These are phyloP conservation scores for Scatophagus argus DNA, from an alignment of 2,113 vertebrate genomes.

Conservation along the genomic window DNA sequence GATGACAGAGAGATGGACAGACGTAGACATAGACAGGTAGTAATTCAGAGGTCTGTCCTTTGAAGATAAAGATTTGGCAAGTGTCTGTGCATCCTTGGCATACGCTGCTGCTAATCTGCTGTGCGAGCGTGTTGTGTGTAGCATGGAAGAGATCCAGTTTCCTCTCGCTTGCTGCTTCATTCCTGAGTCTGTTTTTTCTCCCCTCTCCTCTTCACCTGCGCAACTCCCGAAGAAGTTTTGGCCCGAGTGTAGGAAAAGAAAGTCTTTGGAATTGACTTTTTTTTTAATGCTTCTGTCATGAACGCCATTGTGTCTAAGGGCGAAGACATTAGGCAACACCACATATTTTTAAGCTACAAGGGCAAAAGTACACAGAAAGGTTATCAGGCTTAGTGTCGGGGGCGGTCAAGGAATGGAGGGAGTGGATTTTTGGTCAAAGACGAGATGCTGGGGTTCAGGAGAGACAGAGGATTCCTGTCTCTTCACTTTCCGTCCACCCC, in stretches of 20 bases:
- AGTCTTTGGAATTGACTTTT: slow-evolving; percentile 18
- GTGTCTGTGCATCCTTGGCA: slow-evolving; percentile 57
- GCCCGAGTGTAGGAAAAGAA: slow-evolving; percentile 33
- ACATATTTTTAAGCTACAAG: slow-evolving; percentile 15
- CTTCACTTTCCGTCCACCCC: slow-evolving; percentile 46
- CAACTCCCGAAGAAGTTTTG: slow-evolving; percentile 58
- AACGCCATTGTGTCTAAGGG: slow-evolving; percentile 9
- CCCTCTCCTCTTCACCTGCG: slow-evolving; percentile 49
- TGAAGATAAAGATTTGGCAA: slow-evolving; percentile 48
- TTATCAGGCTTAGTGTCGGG: slow-evolving; percentile 8
- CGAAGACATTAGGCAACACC: slow-evolving; percentile 18
- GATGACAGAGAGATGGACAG: slow-evolving; percentile 1
- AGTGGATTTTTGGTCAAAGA: slow-evolving; percentile 17
- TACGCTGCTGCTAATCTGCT: slow-evolving; percentile 36
- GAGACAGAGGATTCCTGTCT: slow-evolving; percentile 41
- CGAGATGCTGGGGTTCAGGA: slow-evolving; percentile 18
- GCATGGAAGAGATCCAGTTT: slow-evolving; percentile 57
- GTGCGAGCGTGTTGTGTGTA: slow-evolving; percentile 34
- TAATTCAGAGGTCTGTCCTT: slow-evolving; percentile 33
- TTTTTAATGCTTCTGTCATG: slow-evolving; percentile 25
- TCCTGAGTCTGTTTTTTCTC: slow-evolving; percentile 54
- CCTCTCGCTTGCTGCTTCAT: slow-evolving; percentile 52
- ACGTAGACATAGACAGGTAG: background rate
- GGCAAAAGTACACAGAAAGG: slow-evolving; percentile 16
- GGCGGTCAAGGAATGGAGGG: background rate